A percentile compares a stretch with the other conserved stretches of the same genome.
phyloP scores from a whole-genome alignment of 2,113 vertebrate genomes.

The Triplophysa tibetana region DNA sequence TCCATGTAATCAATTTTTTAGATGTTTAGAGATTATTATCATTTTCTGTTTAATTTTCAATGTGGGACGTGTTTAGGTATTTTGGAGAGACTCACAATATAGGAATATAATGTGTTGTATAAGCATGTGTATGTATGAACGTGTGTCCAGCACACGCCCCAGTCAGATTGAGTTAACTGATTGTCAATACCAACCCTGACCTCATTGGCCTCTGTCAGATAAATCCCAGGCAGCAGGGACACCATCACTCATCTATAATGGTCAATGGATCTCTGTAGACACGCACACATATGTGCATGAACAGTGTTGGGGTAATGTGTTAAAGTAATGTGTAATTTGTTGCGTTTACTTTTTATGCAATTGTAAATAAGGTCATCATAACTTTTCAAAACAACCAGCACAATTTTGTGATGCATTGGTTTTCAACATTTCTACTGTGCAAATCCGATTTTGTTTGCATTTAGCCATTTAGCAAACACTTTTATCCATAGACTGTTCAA shows the following conservation, averaged over 20 bases:
- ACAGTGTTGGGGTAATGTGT: not conserved
- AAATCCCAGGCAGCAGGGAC: constrained; percentile 23
- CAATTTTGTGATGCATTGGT: not conserved
- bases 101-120: not conserved
- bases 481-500: too few species aligned
- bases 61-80: constrained; percentile 16
- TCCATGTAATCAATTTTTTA: not conserved
- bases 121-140: constrained; percentile 7
- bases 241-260: constrained; percentile 38
- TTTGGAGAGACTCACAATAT: not conserved
- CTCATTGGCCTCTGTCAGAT: constrained; percentile 46
- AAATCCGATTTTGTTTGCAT: too few species aligned
- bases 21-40: not conserved
- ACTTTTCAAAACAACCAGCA: not conserved
- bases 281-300: not conserved
- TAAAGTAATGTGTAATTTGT: not conserved
- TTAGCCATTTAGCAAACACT: too few species aligned
- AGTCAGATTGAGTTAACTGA: constrained; percentile 48
- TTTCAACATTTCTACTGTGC: too few species aligned
- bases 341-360: too few species aligned
- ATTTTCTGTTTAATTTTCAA: constrained; percentile 28
- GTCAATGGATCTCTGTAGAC: constrained; percentile 36
- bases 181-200: constrained; percentile 44
- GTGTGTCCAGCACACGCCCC: not conserved
- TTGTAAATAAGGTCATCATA: not conserved